These are phyloP conservation scores for Venusia cambrica DNA, from an alignment of 2,888 invertebrate species.

Conservation along the genomic window DNA sequence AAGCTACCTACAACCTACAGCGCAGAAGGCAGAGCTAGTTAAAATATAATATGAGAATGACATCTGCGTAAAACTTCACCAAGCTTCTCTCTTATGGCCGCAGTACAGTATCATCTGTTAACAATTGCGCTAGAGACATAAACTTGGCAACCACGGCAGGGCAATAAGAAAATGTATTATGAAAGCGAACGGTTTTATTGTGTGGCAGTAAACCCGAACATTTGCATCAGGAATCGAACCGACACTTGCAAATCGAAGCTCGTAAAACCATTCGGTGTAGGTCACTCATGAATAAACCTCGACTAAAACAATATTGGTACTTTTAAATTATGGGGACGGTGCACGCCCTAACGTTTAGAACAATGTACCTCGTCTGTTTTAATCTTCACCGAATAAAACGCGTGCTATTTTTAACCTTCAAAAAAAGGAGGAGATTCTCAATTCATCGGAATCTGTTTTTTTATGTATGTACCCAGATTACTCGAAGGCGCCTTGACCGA, in stretches of 20 bases:
- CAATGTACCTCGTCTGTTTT: neutral
- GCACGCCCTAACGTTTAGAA: neutral
- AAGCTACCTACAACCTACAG: too few relatives aligned
- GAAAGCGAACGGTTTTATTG: slow-evolving; percentile 60
- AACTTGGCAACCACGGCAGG: slow-evolving; percentile 43
- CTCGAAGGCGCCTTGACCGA: too few relatives aligned
- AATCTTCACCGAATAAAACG: too few relatives aligned
- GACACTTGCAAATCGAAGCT: slow-evolving; percentile 65
- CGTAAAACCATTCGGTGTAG: slow-evolving; percentile 64
- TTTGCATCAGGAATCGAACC: slow-evolving; percentile 67
- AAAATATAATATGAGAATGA: too few relatives aligned
- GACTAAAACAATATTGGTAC: slow-evolving; percentile 24
- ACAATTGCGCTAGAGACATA: slow-evolving; percentile 50
- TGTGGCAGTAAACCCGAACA: slow-evolving; percentile 59
- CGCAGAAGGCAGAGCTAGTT: too few relatives aligned
- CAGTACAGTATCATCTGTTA: slow-evolving; percentile 41
- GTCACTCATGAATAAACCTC: slow-evolving; percentile 66
- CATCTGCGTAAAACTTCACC: too few relatives aligned
- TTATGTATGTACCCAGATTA: too few relatives aligned
- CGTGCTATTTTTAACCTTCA: too few relatives aligned
- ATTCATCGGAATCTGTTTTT: too few relatives aligned
- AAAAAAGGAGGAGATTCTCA: too few relatives aligned
- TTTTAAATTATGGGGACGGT: slow-evolving; percentile 4
- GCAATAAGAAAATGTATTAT: slow-evolving; percentile 59
- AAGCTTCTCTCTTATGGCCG: slow-evolving; percentile 1